Percentiles rank a stretch among this genome's conserved stretches.
These are phyloP conservation scores for Melanotaenia boesemani DNA, from an alignment of 2,797 vertebrate genomes.

Conservation along the genomic window DNA sequence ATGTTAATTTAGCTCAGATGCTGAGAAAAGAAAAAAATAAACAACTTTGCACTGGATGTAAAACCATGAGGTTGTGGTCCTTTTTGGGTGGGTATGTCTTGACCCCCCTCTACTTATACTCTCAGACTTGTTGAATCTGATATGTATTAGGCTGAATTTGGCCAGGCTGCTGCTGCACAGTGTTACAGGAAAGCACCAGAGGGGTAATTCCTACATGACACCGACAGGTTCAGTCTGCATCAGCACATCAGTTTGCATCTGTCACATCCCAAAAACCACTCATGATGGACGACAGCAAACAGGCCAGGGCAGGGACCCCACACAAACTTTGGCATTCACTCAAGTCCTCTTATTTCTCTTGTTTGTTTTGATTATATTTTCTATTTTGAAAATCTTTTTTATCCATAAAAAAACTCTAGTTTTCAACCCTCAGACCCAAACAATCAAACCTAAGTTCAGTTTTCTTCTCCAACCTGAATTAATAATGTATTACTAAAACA, in stretches of 20 bases:
- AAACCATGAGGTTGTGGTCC: not conserved
- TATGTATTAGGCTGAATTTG: not conserved
- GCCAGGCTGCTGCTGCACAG: not conserved
- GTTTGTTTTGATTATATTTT: not conserved
- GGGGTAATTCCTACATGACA: not conserved
- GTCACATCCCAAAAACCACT: not conserved
- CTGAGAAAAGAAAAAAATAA: not conserved
- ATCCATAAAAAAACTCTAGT: not conserved
- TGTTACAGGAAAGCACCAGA: not conserved
- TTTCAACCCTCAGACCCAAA: not conserved
- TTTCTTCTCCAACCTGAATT: slow-evolving; percentile 17
- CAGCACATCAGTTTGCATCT: not conserved
- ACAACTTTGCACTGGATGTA: not conserved
- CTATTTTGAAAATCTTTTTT: not conserved
- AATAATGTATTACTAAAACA: slow-evolving; percentile 35
- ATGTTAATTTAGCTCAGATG: not conserved
- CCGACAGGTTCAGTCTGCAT: not conserved
- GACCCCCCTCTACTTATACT: not conserved
- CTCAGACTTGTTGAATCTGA: not conserved
- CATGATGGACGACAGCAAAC: not conserved
- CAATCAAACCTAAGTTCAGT: not conserved
- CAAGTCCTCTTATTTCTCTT: not conserved
- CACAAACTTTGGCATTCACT: not conserved
- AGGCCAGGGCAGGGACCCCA: not conserved
- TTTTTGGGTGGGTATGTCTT: not conserved